Conservation (phyloP, 2,113 vertebrate genomes). For the Hoplias malabaricus region DNA sequence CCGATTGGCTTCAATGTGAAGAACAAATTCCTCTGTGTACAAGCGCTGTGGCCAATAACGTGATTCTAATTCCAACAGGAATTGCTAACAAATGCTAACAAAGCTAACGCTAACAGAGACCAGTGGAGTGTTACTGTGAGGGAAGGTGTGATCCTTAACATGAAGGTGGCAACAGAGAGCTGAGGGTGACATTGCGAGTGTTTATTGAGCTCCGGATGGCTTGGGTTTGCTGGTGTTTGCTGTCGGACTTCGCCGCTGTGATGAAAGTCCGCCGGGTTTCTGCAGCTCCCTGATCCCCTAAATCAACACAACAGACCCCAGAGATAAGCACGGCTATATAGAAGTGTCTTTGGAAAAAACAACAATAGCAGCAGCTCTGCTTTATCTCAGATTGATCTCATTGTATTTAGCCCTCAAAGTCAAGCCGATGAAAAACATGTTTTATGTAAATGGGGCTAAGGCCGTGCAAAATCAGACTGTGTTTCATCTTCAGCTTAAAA, state of each 20-base stretch:
- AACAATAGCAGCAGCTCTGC: neutral
- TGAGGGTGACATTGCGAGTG: neutral
- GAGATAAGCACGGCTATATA: constrained; percentile 15
- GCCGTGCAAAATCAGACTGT: neutral
- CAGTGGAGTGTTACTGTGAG: neutral
- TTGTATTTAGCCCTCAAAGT: neutral
- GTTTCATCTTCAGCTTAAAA: neutral
- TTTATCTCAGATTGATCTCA: constrained; percentile 16
- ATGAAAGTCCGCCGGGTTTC: neutral
- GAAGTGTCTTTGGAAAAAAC: constrained; percentile 5
- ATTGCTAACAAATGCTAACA: too few relatives aligned
- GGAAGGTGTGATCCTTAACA: neutral
- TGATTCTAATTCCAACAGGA: too few relatives aligned
- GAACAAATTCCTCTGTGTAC: too few relatives aligned
- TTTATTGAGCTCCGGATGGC: neutral
- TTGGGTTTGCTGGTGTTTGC: neutral
- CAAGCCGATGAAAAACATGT: neutral
- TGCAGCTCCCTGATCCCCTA: constrained; percentile 6
- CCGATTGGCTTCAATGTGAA: too few relatives aligned
- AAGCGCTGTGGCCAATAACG: too few relatives aligned
- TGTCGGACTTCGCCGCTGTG: neutral
- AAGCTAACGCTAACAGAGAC: neutral
- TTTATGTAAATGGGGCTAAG: neutral
- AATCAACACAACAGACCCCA: constrained; percentile 24
- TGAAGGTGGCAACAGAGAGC: neutral